Base-by-base conservation (phyloP, 2,113 vertebrate genomes). In the Melanotaenia duboulayi region DNA sequence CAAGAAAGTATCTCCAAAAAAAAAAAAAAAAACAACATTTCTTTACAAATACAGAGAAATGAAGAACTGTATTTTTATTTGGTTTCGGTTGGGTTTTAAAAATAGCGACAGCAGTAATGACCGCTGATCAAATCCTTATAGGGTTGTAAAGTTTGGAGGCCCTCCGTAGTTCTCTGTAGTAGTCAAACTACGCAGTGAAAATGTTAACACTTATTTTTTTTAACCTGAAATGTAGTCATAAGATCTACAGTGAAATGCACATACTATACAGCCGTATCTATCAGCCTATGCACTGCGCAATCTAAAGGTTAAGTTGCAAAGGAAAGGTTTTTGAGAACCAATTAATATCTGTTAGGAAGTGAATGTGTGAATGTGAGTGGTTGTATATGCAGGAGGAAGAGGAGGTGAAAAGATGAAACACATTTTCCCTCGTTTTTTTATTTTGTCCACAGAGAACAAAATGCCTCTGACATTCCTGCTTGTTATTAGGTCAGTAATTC, bases 401-500 rank as follows among this genome's bases (percentile, higher is more conserved):
- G 22, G 13, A 71, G 71, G 58, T 73, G 49, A 79, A 76, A 65
- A 73, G 55, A 80, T 73, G 14, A 11, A 68, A 72, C 73, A 78
- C 56, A 74, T 44, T 62, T 12, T 60, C 55, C 65, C 56, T 50
- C 19, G 10, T 13, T 48, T n/a, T 19, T 48, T 12, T 57, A 58
- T 68, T 61, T 48, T n/a, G 12, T 12, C 32, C 2, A 17, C 50
- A 65, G 72, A 67, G 85, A 83, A 78, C 67, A 73, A 81, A 86
- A 82, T 35, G 76, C 54, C 59, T 72, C 51, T 67, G 83, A 85
- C 83, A 81, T 78, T 82, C 55, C 66, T 71, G 58, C 69, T 80
- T 90, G 83, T 87, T 91, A 82, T 89, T 86, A 88, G 88, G 92
- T 89, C 90, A 88, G 76, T 74, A 44, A 83, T 61, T 89, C 86